These are phyloP conservation scores for Mythimna impura DNA, from an alignment of 2,888 invertebrate species.

Conservation along the genomic window DNA sequence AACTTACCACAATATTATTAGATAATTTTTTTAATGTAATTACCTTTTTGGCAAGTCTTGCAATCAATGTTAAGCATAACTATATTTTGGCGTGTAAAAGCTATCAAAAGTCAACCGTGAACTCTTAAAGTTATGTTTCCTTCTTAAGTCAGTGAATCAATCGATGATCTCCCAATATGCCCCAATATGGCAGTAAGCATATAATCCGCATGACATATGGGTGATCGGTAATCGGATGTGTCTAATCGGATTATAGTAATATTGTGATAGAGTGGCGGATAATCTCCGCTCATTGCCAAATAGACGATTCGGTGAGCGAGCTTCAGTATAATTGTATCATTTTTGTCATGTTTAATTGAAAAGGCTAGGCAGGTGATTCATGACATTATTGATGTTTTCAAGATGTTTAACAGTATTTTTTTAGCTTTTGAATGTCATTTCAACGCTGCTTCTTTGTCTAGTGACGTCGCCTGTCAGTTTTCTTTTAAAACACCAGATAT, in stretches of 20 bases:
- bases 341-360: neutral
- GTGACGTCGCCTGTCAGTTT: too few species aligned
- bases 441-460: too few species aligned
- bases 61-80: too few species aligned
- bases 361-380: slow-evolving; percentile 1
- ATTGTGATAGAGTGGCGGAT: slow-evolving; percentile 51
- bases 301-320: slow-evolving; percentile 22
- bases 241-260: slow-evolving; percentile 57
- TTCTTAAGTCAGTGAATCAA: slow-evolving; percentile 52
- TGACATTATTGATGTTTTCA: neutral
- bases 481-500: too few species aligned
- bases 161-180: slow-evolving; percentile 44
- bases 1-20: too few species aligned
- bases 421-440: too few species aligned
- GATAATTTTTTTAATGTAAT: too few species aligned
- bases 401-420: neutral
- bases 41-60: too few species aligned
- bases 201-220: slow-evolving; percentile 43
- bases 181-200: slow-evolving; percentile 19
- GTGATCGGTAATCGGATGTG: neutral
- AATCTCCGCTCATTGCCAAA: slow-evolving; percentile 56
- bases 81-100: neutral
- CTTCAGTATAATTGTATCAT: slow-evolving; percentile 17
- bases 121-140: slow-evolving; percentile 7
- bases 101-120: slow-evolving; percentile 25